A percentile compares a stretch with the other conserved stretches of the same genome.
These are phyloP conservation scores for Caloenas nicobarica DNA, from an alignment of 2,113 vertebrate genomes.

Conservation along the genomic window DNA sequence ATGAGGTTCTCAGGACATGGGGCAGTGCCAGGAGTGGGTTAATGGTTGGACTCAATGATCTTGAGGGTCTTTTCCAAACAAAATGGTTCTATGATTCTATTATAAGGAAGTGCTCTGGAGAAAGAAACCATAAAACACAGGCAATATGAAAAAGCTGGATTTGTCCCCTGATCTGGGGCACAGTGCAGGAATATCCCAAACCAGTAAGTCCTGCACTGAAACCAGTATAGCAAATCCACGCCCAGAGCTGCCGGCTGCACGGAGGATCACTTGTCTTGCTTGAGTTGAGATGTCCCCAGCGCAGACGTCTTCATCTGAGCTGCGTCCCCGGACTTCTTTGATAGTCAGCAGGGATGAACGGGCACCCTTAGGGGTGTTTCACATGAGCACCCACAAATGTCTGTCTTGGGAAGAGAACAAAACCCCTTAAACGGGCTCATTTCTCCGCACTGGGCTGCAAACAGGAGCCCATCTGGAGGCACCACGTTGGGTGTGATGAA, in stretches of 20 bases:
- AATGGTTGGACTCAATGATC: too few species aligned
- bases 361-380: background rate
- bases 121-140: background rate
- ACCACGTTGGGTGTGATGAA: background rate
- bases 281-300: background rate
- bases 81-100: too few species aligned
- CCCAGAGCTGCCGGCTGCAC: background rate
- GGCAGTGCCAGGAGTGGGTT: too few species aligned
- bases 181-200: background rate
- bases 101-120: background rate
- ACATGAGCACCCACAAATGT: fast-evolving
- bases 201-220: background rate
- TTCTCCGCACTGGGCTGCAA: background rate
- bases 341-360: background rate
- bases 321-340: background rate
- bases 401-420: background rate
- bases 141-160: background rate
- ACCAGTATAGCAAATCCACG: background rate
- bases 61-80: too few species aligned
- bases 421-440: background rate
- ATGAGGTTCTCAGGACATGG: too few species aligned
- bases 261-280: background rate
- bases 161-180: background rate
- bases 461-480: background rate
- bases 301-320: background rate